phyloP scores from a whole-genome alignment of 2,797 vertebrate genomes.

The Brachyalestes nurse region DNA sequence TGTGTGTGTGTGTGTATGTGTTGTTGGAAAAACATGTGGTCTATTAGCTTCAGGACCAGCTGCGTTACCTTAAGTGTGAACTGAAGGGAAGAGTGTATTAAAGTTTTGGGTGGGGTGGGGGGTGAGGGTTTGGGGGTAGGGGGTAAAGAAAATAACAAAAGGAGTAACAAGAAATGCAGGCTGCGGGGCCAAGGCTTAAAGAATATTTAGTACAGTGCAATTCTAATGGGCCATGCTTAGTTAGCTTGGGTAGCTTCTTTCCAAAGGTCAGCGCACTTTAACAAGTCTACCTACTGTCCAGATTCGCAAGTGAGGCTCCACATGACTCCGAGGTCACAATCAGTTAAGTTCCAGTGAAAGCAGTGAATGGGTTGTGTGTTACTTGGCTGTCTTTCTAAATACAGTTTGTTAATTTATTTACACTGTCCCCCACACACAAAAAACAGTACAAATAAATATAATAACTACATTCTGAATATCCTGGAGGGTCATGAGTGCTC shows the following conservation, averaged over 20 bases:
- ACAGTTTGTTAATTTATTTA: too few species aligned
- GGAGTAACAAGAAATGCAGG: not conserved
- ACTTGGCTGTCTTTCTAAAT: too few species aligned
- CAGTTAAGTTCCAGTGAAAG: constrained; percentile 3
- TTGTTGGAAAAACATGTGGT: constrained; percentile 75
- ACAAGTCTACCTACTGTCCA: not conserved
- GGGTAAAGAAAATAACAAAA: not conserved
- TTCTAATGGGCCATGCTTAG: not conserved
- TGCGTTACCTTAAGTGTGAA: constrained; percentile 52
- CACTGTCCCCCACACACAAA: too few species aligned
- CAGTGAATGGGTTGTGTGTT: not conserved
- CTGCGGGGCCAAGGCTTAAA: not conserved
- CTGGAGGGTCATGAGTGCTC: too few species aligned
- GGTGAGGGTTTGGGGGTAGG: not conserved
- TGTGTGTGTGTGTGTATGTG: constrained; percentile 62
- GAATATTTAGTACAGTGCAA: not conserved
- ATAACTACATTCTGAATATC: too few species aligned
- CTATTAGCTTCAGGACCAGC: constrained; percentile 70
- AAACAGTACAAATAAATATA: too few species aligned
- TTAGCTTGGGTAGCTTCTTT: not conserved
- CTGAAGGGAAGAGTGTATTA: not conserved
- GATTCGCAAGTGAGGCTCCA: not conserved
- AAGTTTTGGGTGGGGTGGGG: not conserved
- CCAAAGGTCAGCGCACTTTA: not conserved
- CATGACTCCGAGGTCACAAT: not conserved